Evolutionary conservation across 2,888 invertebrate species (phyloP), one percentile per base, ranked within the genome.

Genomic region (Ectemnius cavifrons): DNA sequence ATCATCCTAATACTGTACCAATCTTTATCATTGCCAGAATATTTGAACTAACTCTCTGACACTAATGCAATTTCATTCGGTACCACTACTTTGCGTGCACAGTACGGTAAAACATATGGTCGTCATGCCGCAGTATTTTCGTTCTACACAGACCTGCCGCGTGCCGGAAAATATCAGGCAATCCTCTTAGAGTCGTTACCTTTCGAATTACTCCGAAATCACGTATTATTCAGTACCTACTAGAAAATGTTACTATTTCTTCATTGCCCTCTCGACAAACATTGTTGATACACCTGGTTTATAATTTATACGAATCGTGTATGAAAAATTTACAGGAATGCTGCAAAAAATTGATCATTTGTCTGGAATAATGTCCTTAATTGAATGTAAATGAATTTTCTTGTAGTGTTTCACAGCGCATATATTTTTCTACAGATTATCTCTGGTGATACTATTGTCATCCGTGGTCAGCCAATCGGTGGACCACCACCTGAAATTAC

Each of bases 391-490:
- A 58, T 63, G 46, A 13, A 45, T 58, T 58, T 0, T 20, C 18
- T 23, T 20, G 46, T 4, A 18, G 37, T 37, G 27, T 18, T n/a
- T 69, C 47, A 61, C 2, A 47, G 6, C 23, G 23, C 37, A 37
- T 37, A 37, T 37, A 37, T 37, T 37, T 37, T 37, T 37, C 37
- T 37, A 37, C 37, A 99, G 99, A 96, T 99, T 78, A 93, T 97
- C 77, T 99, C 99, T 75, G 99, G 99, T 71, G 99, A 99, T 92
- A 96, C 98, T 71, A 94, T 99, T 73, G 95, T 98, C 63, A 96
- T 99, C 85, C 94, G 98, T 88, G 97, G 95, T 77, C 93, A 94
- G 79, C 95, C 96, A 0, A 94, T 94, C 88, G 94, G 94, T 71
- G 97, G 97, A 18, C 98, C 99, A 57, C 96, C 96, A 64, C 97